Evolutionary conservation across 92 coral and sea anemone genomes (phyloP).

Genomic region (Paramuricea clavata): DNA sequence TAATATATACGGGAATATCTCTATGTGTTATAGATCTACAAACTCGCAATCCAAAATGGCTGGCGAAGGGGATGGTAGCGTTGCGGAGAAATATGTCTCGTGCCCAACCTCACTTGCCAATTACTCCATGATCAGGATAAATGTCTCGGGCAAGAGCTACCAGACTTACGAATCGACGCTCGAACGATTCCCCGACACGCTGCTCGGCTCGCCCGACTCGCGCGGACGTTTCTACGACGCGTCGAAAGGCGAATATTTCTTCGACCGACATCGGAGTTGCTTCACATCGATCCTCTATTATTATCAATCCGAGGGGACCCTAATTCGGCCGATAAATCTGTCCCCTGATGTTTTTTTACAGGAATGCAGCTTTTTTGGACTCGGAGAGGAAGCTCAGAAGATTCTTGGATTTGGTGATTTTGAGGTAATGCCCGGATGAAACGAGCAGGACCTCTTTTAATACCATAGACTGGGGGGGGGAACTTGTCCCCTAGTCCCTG

Average conservation of each 20-base stretch:
- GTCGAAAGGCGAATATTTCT: slow-evolving; percentile 85
- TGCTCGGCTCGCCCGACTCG: slow-evolving; percentile 83
- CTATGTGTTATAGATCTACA: background rate
- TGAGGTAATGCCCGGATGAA: slow-evolving; percentile 52
- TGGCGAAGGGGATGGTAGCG: background rate
- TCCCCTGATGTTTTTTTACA: slow-evolving; percentile 83
- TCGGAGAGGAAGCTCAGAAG: slow-evolving; percentile 84
- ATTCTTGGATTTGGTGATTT: slow-evolving; percentile 63
- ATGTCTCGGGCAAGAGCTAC: slow-evolving; percentile 91
- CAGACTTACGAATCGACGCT: slow-evolving; percentile 91
- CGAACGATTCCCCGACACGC: slow-evolving; percentile 85
- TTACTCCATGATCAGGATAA: slow-evolving; percentile 63
- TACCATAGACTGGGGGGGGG: no score
- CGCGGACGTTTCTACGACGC: slow-evolving; percentile 79
- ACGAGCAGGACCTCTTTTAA: no score
- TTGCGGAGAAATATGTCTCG: background rate
- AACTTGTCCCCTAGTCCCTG: no score
- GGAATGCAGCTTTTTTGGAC: slow-evolving; percentile 88
- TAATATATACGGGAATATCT: no score
- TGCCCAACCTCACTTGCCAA: slow-evolving; percentile 10
- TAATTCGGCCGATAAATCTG: slow-evolving; percentile 85
- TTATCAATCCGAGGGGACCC: slow-evolving; percentile 91
- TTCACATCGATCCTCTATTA: slow-evolving; percentile 95
- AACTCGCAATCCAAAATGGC: background rate
- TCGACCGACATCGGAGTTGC: slow-evolving; percentile 95